phyloP scores from a whole-genome alignment of 2,888 invertebrate species.

The Steinernema hermaphroditum region DNA sequence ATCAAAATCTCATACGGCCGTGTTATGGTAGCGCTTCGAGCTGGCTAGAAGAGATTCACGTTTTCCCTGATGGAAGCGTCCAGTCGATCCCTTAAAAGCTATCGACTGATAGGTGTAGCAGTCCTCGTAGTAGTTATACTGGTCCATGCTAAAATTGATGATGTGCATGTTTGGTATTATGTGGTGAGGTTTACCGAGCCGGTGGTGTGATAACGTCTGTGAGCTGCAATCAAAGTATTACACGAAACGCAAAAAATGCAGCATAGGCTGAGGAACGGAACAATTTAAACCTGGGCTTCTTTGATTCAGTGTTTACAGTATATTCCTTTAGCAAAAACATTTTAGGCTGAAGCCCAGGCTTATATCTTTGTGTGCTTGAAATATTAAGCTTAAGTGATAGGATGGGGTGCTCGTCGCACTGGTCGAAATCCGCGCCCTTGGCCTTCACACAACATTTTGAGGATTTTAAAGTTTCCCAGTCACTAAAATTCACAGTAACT shows the following conservation, averaged over 20 bases:
- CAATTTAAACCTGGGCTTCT: too few species aligned
- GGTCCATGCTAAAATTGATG: constrained; percentile 35
- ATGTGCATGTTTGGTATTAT: background rate
- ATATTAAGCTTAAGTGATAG: too few species aligned
- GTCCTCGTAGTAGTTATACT: constrained; percentile 61
- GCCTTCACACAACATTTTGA: constrained; percentile 28
- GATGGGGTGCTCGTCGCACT: too few species aligned
- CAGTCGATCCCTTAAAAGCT: too few species aligned
- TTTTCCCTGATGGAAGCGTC: too few species aligned
- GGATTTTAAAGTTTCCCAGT: constrained; percentile 38
- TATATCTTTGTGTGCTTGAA: too few species aligned
- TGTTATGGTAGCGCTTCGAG: background rate
- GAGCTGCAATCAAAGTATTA: constrained; percentile 10
- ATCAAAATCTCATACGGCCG: background rate
- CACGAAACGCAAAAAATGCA: too few species aligned
- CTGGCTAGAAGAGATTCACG: background rate
- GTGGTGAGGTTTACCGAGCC: constrained; percentile 5
- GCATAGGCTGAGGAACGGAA: too few species aligned
- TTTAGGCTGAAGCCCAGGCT: too few species aligned
- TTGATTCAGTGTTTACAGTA: too few species aligned
- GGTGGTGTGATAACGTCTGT: constrained; percentile 16
- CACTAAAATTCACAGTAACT: too few species aligned
- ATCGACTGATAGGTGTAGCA: constrained; percentile 43
- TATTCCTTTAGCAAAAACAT: too few species aligned
- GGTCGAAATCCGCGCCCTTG: constrained; percentile 42